Base-by-base conservation (phyloP, 2,797 vertebrate species). In the Gallirallus australis region DNA sequence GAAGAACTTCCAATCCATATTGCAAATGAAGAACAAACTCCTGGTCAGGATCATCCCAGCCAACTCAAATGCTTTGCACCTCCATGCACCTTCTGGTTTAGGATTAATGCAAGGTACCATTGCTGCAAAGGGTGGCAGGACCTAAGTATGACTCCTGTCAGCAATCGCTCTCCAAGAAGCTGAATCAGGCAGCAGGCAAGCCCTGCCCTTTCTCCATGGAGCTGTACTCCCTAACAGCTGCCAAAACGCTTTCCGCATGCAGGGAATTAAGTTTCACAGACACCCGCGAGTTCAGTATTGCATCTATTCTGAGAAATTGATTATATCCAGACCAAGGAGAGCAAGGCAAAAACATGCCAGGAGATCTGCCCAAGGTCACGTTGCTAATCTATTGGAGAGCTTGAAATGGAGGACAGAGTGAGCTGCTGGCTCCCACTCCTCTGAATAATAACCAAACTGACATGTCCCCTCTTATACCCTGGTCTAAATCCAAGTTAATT, bases 251-350 rank as follows among this genome's bases (percentile, higher is more conserved):
- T 92, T 93, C 81, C 0, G 0, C 82, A 81, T 24, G 50, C 45
- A 93, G 57, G 63, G 96, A 96, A 96, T 93, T 92, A 73, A 92
- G 96, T 93, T 94, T 92, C 95, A 87, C 86, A 64, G 75, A 59
- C 0, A 21, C 27, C 57, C 71, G 64, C 80, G 90, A 85, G 75
- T 90, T 96, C 86, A 89, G 60, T 75, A 78, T 95, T 85, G 71
- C 88, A 57, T 93, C 90, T 94, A 92, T 94, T 92, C 90, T 92
- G 86, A 96, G 93, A 95, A 97, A 96, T 93, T 89, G 82, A 96
- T 95, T 95, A 79, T 88, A 91, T 78, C 75, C 92, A 87, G 88
- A 77, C 68, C 7, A 12, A 94, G 53, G 57, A 94, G 59, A 91
- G 65, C 56, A 93, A 91, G 80, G 68, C 82, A 68, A 90, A 86